Base-by-base conservation (phyloP, 53 echinoderm and acorn worm species). In the Paracentrotus lividus region DNA sequence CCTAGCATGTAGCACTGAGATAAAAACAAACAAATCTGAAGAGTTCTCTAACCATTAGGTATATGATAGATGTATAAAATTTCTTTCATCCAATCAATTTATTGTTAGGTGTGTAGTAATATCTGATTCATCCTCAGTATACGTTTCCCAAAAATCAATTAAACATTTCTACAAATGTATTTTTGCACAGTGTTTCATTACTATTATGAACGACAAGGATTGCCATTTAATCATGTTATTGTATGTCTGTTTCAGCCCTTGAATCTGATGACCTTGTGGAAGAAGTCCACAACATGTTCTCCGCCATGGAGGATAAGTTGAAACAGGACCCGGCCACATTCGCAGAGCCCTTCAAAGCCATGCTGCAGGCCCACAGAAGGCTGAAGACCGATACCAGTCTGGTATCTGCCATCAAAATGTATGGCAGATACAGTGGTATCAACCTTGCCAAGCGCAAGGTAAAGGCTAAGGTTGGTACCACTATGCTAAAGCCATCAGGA, bases 341-440 rank as follows among this genome's bases (percentile, higher is more conserved):
- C 68, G 65, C 90, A 5, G 60, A 90, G 60, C 43, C 90, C 18
- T 64, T 90, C 33, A 20, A 90, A 20, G 90, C 90, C 66, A 90
- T 68, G 90, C 2, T 90, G 20, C 66, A 33, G 14, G 67, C 90
- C 18, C 44, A 40, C 24, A 29, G 36, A 68, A 24, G 43, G 60
- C 49, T 90, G 66, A 68, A 65, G 9, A 90, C 90, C 8, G 31
- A 90, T 24, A 59, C n/a, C 68, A 67, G 29, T 43, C 34, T 90
- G 26, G 23, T 21, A 26, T 88, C 88, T 2, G 88, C 60, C 32
- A 34, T 88, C 12, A 52, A 33, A 1, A 88, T 88, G 88, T 88
- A 27, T 54, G 88, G 88, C 6, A 26, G 88, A 49, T 88, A 88
- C 55, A 54, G 60, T 40, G 88, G 88, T 34, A 2, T 88, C 14